These are phyloP conservation scores for Rhabdophis nuchalis DNA, from an alignment of 2,797 vertebrate genomes.

Conservation along the genomic window DNA sequence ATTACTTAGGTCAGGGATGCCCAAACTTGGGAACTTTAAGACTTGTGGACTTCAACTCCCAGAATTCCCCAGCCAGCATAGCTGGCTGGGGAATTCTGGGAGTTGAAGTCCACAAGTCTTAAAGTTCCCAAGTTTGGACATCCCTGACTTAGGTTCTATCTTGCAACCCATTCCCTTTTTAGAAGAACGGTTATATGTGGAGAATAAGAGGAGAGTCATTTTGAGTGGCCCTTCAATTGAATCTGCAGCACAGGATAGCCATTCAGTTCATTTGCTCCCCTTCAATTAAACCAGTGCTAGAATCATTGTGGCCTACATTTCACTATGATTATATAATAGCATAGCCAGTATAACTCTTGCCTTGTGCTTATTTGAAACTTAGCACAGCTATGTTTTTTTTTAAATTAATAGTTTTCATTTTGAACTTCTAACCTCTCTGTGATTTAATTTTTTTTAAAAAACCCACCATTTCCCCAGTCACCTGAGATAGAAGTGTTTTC, in stretches of 20 bases:
- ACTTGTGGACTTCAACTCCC: no score
- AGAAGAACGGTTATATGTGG: not conserved
- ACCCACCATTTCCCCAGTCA: not conserved
- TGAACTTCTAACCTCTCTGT: not conserved
- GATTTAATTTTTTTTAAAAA: not conserved
- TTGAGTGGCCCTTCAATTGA: not conserved
- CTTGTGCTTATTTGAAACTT: not conserved
- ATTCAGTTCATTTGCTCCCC: not conserved
- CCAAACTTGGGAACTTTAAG: no score
- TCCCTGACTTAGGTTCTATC: not conserved
- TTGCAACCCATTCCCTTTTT: not conserved
- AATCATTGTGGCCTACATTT: not conserved
- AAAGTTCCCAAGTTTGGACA: no score
- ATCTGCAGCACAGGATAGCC: not conserved
- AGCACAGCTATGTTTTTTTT: not conserved
- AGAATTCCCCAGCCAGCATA: no score
- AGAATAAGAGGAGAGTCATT: not conserved
- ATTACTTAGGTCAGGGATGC: not conserved
- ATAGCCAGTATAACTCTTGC: not conserved
- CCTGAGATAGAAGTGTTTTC: not conserved
- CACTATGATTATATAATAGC: not conserved
- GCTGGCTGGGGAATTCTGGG: no score
- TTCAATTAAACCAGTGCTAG: not conserved
- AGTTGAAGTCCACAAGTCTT: no score
- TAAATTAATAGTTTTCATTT: not conserved